Evolutionary conservation across 2,113 vertebrate genomes (phyloP).

Genomic region (Notechis scutatus): DNA sequence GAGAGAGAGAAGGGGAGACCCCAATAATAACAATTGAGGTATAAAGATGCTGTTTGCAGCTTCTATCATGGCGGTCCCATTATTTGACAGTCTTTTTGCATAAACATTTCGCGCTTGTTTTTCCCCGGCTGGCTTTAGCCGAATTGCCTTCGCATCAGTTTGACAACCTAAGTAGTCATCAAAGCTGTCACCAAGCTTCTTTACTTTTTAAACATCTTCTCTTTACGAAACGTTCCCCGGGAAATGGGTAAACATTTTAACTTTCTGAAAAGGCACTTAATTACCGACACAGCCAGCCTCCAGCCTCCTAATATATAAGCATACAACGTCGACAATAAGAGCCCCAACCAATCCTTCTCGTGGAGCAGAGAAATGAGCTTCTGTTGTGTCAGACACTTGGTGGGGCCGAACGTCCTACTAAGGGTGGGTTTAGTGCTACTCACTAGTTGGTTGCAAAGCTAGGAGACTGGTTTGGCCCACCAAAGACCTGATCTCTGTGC

Average conservation of each 20-base stretch:
- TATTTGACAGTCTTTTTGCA: constrained; percentile 16
- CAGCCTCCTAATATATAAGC: background rate
- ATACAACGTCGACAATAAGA: background rate
- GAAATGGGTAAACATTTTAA: constrained; percentile 52
- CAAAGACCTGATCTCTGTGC: constrained; percentile 4
- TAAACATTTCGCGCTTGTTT: background rate
- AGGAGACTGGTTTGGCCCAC: too few species aligned
- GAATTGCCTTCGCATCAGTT: constrained; percentile 28
- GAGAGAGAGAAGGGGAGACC: background rate
- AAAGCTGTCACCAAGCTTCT: background rate
- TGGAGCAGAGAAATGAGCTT: background rate
- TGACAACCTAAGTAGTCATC: constrained; percentile 39
- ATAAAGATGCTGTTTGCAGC: constrained; percentile 27
- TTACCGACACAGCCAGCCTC: constrained; percentile 35
- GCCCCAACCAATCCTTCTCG: background rate
- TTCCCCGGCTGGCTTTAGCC: background rate
- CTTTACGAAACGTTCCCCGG: constrained; percentile 11
- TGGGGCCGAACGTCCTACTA: background rate
- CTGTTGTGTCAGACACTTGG: constrained; percentile 23
- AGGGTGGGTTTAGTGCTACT: constrained; percentile 7
- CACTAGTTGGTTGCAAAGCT: background rate
- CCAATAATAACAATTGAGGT: background rate
- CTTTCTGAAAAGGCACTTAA: constrained; percentile 62
- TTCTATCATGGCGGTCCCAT: constrained; percentile 22
- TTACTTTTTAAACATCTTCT: background rate